Base-by-base conservation (phyloP, 2,888 invertebrate genomes). In the Himalopsyche japonica region DNA sequence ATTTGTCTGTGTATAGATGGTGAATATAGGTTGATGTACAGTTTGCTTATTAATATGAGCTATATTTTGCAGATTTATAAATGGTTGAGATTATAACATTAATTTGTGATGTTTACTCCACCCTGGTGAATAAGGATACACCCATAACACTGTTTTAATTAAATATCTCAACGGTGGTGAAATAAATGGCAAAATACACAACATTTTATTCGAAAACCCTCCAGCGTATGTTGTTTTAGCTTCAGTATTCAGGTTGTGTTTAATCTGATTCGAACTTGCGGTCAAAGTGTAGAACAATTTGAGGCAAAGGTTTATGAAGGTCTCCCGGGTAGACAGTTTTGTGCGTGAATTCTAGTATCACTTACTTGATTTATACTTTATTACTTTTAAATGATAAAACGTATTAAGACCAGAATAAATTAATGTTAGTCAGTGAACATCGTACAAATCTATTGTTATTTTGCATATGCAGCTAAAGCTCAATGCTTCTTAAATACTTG, bases 81-180 rank as follows among this genome's bases (percentile, higher is more conserved):
- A 43, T 43, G 15, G 15, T 43, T 43, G 43, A 15, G 43, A 43
- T 43, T 43, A 15, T 15, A 43, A 43, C 24, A 20, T 57, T 20
- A 57, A 57, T 57, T 57, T 57, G 8, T 3, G 0, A 57, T 57
- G 57, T 57, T 57, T 57, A 57, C 20, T 57, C 57, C 57, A 3
- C 57, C 57, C 57, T 20, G 15, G 57, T 24, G 57, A 20, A 57
- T 57, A 57, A 20, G 24, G 20, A 57, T n/a, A 57, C 37, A n/a
- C 43, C 78, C 78, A 34, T 24, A 78, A 49, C 82, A 77, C 82
- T 77, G 82, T 43, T 82, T 82, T 82, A 82, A 82, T 82, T 82
- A 82, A 82, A 82, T 82, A 77, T 82, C 82, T 82, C 82, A 30
- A 49, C 77, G 76, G 47, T 48, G 82, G 76, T 37, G 82, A 82